These are phyloP conservation scores for Hiodon alosoides DNA, from an alignment of 2,113 vertebrate species.

Conservation along the genomic window DNA sequence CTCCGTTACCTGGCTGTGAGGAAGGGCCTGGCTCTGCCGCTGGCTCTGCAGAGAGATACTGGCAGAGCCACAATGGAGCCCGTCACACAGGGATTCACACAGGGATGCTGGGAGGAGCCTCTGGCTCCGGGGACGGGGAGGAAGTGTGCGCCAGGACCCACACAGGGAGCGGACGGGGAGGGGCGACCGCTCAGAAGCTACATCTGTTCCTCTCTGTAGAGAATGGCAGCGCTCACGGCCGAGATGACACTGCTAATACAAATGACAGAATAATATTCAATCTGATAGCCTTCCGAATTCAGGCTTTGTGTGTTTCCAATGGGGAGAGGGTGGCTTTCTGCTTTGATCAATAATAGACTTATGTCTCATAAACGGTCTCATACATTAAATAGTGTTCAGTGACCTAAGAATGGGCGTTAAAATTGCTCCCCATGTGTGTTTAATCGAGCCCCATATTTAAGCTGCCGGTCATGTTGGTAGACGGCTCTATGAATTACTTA, in stretches of 20 bases:
- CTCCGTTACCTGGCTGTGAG: conserved; percentile 4
- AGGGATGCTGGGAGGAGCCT: not conserved
- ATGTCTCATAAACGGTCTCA: no score
- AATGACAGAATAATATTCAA: not conserved
- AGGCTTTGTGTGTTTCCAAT: no score
- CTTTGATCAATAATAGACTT: no score
- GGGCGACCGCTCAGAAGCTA: not conserved
- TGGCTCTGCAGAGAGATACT: not conserved
- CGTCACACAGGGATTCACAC: not conserved
- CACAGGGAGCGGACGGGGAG: not conserved
- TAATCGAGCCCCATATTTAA: not conserved
- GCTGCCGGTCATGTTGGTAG: not conserved
- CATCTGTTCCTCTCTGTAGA: not conserved
- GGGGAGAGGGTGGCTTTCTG: no score
- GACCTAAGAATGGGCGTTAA: no score
- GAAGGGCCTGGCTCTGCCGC: not conserved
- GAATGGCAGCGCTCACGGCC: not conserved
- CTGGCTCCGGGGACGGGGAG: not conserved
- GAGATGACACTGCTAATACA: not conserved
- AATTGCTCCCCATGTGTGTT: not conserved
- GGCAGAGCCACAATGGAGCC: not conserved
- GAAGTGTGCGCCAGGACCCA: conserved; percentile 4
- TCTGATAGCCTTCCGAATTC: no score
- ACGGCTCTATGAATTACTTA: not conserved
- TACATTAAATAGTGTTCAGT: no score